Evolutionary conservation across 1,140 invertebrate genomes (phyloP), one percentile per base, ranked within the genome.

Genomic region (Hormaphis cornu): DNA sequence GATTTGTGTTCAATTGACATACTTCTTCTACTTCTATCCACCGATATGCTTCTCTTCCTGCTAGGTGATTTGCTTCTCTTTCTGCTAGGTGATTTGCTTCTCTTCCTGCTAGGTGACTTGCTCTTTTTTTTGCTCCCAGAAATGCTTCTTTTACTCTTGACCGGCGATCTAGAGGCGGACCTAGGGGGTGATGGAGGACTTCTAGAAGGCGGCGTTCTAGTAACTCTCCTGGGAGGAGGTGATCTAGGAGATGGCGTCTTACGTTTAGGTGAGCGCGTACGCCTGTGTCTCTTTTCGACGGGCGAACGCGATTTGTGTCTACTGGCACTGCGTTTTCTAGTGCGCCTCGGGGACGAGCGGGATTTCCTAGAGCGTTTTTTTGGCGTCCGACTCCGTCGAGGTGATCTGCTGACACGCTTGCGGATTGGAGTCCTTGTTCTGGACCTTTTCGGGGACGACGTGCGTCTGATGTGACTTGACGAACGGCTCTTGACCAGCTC

Each of bases 321-420:
- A 35, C 53, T 56, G 18, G 16, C 28, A 59, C 53, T 59, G 24
- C 33, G 52, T 59, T 70, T 70, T 50, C 61, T 48, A 22, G 44
- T 66, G 8, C 61, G 40, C 5, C 61, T 66, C 24, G 20, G 61
- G 4, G 61, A 66, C 22, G 61, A 66, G 50, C 40, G 48, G 1
- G 61, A 66, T 33, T 66, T 66, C 18, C 44, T 66, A 48, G 40
- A 50, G 1, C 70, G 40, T 22, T 69, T 70, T 20, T 71, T 61
- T 9, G 72, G 69, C n/a, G 59, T 53, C 1, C 52, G 58, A 30
- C 73, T 70, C 35, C 73, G 48, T 3, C 69, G 52, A 52, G 73
- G 72, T 10, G 73, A 73, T 2, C 71, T 66, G 10, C 71, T 70
- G 26, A 71, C 40, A 5, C 73, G 37, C 1, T 66, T 50, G 12